Evolutionary conservation across 2,797 vertebrate genomes (phyloP), one percentile per base, ranked within the genome.

Genomic region (Malurus leucopterus): DNA sequence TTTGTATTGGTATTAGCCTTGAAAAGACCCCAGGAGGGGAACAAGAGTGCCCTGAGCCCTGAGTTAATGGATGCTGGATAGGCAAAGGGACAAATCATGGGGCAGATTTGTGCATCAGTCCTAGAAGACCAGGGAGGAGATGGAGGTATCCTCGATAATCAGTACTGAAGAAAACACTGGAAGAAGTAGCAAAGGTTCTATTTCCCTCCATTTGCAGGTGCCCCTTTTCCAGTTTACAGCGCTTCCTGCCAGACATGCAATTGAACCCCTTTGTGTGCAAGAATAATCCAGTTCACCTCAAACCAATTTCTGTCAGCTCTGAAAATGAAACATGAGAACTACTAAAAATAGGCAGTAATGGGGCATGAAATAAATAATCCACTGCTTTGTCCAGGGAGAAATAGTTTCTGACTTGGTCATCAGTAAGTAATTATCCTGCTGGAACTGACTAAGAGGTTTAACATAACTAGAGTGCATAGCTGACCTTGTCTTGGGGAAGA

Each of bases 341-440:
- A 27, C 91, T 92, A 87, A 90, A 91, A 90, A 93, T 87, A 93
- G 83, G 72, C 36, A 58, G 54, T 38, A 87, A 58, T 26, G 49
- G 65, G 36, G 51, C 69, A 89, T 83, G 54, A 90, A 91, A 83
- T 77, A 93, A 90, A 77, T 87, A 91, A 87, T 86, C 75, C 43
- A 53, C 41, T 24, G 21, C 72, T 90, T 93, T 87, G 69, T 89
- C 69, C 65, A 55, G 36, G 8, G 30, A 77, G 78, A 87, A 71
- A 90, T 90, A 36, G 24, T 77, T 92, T 92, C 64, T 84, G 69
- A 61, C 75, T 89, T 90, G 65, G 46, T 90, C 91, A 89, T 89
- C 55, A 80, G 43, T 41, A 90, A 85, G 47, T 74, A 71, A 73
- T 70, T 82, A 53, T n/a, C 75, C 44, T 87, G 75, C 22, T 71